Evolutionary conservation across 2,113 vertebrate species (phyloP), one percentile per base, ranked within the genome.

Genomic region (Puma concolor): DNA sequence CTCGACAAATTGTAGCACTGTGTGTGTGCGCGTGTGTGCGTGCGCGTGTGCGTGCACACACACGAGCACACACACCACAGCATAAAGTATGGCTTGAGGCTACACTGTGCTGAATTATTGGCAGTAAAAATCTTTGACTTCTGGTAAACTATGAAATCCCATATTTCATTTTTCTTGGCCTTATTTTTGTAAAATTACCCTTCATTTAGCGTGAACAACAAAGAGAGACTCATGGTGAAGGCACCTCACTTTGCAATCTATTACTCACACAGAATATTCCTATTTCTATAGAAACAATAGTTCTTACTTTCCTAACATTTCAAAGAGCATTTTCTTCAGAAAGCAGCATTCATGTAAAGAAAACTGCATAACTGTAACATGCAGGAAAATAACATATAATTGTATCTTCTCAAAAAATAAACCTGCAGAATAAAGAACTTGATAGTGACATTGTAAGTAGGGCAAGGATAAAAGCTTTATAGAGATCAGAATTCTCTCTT

Each of bases 271-370:
- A 84, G 17, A 83, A 2, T 60, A 96, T 81, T 76, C 41, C 15
- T 91, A 86, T 93, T 97, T 96, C 80, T 92, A 81, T 44, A 88
- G 95, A 93, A 96, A 95, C 13, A 84, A 95, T 29, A 64, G 57
- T 36, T 84, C 90, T 94, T 94, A 71, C 94, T 91, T 95, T 57
- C 12, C n/a, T 93, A 91, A 77, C 90, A 92, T 74, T 94, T 86
- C 74, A 85, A 84, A 98, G 27, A 95, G 2, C 16, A 90, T 66
- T 96, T 72, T 92, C 64, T 96, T 16, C 33, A 96, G 76, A 71
- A 88, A 96, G 66, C 52, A 91, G 79, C 85, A 94, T 71, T 71
- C 72, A 96, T 21, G 1, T 71, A 86, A 97, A 97, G 91, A 86
- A 97, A 93, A 86, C 5, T 29, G 54, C 60, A 76, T 95, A 96